Percentiles rank a stretch among this genome's conserved stretches.
These are phyloP conservation scores for Brotula barbata DNA, from an alignment of 2,797 vertebrate species.

Conservation along the genomic window DNA sequence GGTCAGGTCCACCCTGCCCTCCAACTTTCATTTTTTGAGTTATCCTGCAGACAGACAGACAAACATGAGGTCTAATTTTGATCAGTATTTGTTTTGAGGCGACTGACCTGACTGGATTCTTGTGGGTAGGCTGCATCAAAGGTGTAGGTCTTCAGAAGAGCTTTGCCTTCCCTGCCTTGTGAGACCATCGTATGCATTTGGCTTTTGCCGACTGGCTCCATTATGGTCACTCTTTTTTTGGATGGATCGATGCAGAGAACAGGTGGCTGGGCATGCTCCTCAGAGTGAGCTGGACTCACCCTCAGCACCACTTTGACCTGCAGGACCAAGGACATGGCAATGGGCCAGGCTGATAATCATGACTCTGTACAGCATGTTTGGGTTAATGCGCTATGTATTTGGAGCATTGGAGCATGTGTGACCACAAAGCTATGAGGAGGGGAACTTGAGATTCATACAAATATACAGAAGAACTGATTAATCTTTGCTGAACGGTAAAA, in stretches of 20 bases:
- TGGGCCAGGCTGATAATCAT: not conserved
- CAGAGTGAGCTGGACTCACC: conserved; percentile 80
- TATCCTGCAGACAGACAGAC: too few species aligned
- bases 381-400: too few species aligned
- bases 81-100: not conserved
- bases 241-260: conserved; percentile 88
- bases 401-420: too few species aligned
- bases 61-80: too few species aligned
- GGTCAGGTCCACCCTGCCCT: too few species aligned
- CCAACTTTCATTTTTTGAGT: too few species aligned
- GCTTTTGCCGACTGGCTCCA: conserved; percentile 82
- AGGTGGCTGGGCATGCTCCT: conserved; percentile 83
- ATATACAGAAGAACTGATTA: too few species aligned
- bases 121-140: conserved; percentile 91
- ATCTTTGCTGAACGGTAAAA: too few species aligned
- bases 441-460: too few species aligned
- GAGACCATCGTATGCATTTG: conserved; percentile 79
- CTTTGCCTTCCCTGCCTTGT: conserved; percentile 78
- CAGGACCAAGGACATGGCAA: conserved; percentile 23
- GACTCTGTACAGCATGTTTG: too few species aligned
- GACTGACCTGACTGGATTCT: conserved; percentile 90
- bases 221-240: conserved; percentile 89
- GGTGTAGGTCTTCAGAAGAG: conserved; percentile 89
- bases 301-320: conserved; percentile 96
- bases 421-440: too few species aligned